Base-by-base conservation (phyloP, 2,888 invertebrate species). In the Habrosyne pyritoides region DNA sequence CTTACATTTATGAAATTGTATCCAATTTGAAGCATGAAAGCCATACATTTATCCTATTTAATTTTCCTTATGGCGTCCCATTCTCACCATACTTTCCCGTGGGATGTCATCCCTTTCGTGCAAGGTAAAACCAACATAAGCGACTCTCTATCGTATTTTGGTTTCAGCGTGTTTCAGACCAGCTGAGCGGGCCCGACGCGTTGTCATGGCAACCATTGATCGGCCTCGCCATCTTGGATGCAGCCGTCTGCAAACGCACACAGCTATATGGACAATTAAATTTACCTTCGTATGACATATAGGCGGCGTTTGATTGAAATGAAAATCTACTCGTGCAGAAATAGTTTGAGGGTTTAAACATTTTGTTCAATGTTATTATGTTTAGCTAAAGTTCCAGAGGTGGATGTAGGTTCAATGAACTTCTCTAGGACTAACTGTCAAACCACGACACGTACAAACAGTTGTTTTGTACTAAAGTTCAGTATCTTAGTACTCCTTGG, bases 121-220 rank as follows among this genome's bases (percentile, higher is more conserved):
- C 67, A 57, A 57, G 53, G n/a, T 36, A 50, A 14, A 52, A 58
- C 52, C 60, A 56, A 51, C 69, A 67, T 76, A 71, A 50, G 57
- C 52, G 57, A 66, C 53, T 74, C 72, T 72, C 73, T 67, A 56
- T 71, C 73, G 60, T 77, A 76, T 81, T 83, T 80, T 81, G 79
- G 71, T 81, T 82, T 82, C 84, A 80, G 83, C 71, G 61, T 67
- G 63, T 81, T 84, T 79, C 80, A 83, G 77, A 75, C 69, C 86
- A 86, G 86, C 87, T 86, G 86, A 83, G 82, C 73, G 75, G 67
- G 56, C 69, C 66, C 73, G 84, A 90, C 89, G 89, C 91, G 89
- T 90, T 84, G 69, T 76, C 80, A 89, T 88, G 86, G 86, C 66
- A 66, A 88, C 90, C 87, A 91, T 91, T 91, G 91, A 91, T 91